phyloP scores from a whole-genome alignment of 1,140 invertebrate genomes.

The Conus ventricosus region DNA sequence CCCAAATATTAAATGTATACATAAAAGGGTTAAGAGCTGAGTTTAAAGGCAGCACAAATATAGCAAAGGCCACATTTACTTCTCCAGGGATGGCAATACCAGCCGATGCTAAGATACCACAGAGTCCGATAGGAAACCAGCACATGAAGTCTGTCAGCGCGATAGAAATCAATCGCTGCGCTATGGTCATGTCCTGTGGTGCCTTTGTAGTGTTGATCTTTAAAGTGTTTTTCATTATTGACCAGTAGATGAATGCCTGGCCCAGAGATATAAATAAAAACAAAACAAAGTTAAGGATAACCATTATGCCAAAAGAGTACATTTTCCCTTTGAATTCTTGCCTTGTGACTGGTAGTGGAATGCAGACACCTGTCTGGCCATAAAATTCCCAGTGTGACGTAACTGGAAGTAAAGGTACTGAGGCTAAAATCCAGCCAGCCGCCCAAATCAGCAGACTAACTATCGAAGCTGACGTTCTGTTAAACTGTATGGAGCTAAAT shows the following conservation, averaged over 20 bases:
- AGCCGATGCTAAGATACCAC: slow-evolving; percentile 24
- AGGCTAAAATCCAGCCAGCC: neutral
- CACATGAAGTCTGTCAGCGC: slow-evolving; percentile 42
- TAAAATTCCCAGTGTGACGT: slow-evolving; percentile 47
- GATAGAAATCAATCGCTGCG: slow-evolving; percentile 31
- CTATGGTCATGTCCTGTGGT: slow-evolving; percentile 32
- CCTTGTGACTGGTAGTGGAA: slow-evolving; percentile 50
- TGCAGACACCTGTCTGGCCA: slow-evolving; percentile 47
- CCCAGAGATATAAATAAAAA: slow-evolving; percentile 49
- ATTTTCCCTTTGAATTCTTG: slow-evolving; percentile 37
- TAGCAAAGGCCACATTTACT: slow-evolving; percentile 23
- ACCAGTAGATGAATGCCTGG: slow-evolving; percentile 47
- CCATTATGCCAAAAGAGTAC: slow-evolving; percentile 48
- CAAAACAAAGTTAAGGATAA: slow-evolving; percentile 46
- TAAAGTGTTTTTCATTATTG: slow-evolving; percentile 25
- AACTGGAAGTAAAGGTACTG: slow-evolving; percentile 26
- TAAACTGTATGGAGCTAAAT: slow-evolving; percentile 41
- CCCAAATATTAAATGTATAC: slow-evolving; percentile 35
- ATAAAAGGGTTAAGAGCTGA: slow-evolving; percentile 42
- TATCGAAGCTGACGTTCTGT: slow-evolving; percentile 18
- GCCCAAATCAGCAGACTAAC: slow-evolving; percentile 36
- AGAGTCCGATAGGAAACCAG: slow-evolving; percentile 41
- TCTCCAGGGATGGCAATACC: slow-evolving; percentile 32
- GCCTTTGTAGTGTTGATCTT: neutral
- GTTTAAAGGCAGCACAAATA: slow-evolving; percentile 38